Evolutionary conservation across 2,888 invertebrate species (phyloP).

Genomic region (Osmoderma eremita): DNA sequence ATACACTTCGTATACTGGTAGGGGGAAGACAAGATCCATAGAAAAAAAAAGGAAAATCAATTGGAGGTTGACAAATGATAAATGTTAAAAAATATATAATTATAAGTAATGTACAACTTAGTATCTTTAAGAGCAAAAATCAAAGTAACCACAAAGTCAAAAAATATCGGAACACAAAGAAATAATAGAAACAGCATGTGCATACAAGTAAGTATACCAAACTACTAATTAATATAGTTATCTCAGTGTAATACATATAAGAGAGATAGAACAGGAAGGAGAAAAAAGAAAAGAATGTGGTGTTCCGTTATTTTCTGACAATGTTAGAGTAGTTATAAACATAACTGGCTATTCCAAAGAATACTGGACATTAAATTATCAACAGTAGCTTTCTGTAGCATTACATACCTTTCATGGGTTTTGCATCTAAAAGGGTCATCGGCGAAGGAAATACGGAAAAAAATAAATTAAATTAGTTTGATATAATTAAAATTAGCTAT

Average conservation of each 20-base stretch:
- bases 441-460: conserved; percentile 28
- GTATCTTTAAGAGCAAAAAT: too few species aligned
- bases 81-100: too few species aligned
- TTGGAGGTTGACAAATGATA: neutral
- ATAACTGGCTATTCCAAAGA: too few species aligned
- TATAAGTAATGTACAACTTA: too few species aligned
- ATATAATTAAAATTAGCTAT: conserved; percentile 14
- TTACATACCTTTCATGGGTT: conserved; percentile 33
- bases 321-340: neutral
- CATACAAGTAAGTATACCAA: conserved; percentile 4
- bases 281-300: conserved; percentile 8
- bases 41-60: conserved; percentile 36
- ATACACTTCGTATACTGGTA: conserved; percentile 34
- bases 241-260: neutral
- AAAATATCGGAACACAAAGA: conserved; percentile 25
- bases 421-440: conserved; percentile 30
- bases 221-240: conserved; percentile 18
- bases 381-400: neutral
- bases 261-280: neutral
- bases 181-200: conserved; percentile 1
- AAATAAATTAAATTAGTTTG: conserved; percentile 31
- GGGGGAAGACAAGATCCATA: conserved; percentile 37
- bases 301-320: conserved; percentile 29
- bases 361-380: too few species aligned
- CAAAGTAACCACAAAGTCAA: conserved; percentile 2